Evolutionary conservation across 2,888 invertebrate species (phyloP).

Genomic region (Cosmopolites sordidus): DNA sequence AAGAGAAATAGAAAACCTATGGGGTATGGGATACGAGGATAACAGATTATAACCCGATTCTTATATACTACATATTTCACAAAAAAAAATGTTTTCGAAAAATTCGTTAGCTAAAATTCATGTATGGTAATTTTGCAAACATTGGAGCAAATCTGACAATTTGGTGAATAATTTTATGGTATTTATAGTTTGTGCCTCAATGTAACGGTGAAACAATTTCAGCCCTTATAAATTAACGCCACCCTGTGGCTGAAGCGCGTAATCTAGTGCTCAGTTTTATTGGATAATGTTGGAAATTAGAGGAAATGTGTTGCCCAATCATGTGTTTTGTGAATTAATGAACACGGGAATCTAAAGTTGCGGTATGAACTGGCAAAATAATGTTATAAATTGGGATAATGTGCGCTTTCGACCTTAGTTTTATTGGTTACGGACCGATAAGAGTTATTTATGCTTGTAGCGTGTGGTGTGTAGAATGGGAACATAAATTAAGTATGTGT

Average conservation of each 20-base stretch:
- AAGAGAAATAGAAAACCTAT: too few species aligned
- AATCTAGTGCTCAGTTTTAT: constrained; percentile 15
- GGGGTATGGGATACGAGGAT: too few species aligned
- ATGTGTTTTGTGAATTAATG: constrained; percentile 7
- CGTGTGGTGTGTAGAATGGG: neutral
- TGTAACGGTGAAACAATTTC: constrained; percentile 8
- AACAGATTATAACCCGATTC: too few species aligned
- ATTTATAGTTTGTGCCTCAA: neutral
- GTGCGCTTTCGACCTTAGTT: neutral
- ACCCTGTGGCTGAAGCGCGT: constrained; percentile 5
- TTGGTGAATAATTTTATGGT: neutral
- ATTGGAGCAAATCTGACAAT: too few species aligned
- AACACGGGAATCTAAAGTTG: constrained; percentile 1
- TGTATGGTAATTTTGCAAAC: too few species aligned
- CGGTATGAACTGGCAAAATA: constrained; percentile 2
- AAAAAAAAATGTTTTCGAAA: too few species aligned
- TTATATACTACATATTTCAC: too few species aligned
- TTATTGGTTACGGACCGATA: constrained; percentile 3
- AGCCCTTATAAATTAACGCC: constrained; percentile 5
- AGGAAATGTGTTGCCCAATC: constrained; percentile 11
- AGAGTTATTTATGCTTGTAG: neutral
- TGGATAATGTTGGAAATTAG: constrained; percentile 8
- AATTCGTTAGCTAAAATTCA: too few species aligned
- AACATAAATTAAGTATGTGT: neutral
- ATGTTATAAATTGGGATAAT: constrained; percentile 5